Evolutionary conservation across 2,888 invertebrate species (phyloP).

Genomic region (Halictus quadricinctus): DNA sequence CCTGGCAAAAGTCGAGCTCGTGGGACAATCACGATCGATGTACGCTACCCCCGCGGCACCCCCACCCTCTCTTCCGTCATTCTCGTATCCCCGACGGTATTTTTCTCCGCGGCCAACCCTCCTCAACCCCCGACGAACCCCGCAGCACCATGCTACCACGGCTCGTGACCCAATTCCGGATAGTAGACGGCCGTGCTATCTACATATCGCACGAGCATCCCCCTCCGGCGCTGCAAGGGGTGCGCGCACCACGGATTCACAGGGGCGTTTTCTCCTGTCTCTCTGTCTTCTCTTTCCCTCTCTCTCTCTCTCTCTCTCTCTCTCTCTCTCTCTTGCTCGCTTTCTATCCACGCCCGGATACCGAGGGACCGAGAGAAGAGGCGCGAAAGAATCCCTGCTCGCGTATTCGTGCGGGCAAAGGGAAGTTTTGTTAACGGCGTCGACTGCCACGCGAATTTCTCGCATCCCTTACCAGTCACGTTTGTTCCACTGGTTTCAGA

Average conservation of each 20-base stretch:
- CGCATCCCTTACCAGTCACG: not conserved
- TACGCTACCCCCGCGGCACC: constrained; percentile 40
- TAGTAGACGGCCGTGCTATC: constrained; percentile 52
- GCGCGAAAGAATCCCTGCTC: not conserved
- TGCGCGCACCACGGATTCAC: constrained; percentile 40
- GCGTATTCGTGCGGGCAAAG: not conserved
- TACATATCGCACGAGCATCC: constrained; percentile 48
- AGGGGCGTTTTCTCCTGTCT: constrained; percentile 53
- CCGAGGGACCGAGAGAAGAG: not conserved
- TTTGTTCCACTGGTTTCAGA: not conserved
- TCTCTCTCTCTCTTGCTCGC: not conserved
- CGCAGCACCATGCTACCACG: constrained; percentile 16
- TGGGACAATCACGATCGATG: constrained; percentile 59
- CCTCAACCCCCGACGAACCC: not conserved
- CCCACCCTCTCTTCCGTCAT: constrained; percentile 41
- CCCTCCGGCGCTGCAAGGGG: constrained; percentile 39
- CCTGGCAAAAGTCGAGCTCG: constrained; percentile 59
- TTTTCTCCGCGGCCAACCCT: constrained; percentile 48
- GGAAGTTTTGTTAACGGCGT: constrained; percentile 30
- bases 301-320: not conserved
- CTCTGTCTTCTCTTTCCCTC: not conserved
- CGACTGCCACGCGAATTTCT: not conserved
- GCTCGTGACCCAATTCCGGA: constrained; percentile 69
- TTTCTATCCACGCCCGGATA: constrained; percentile 2
- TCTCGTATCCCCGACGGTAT: constrained; percentile 56